A percentile compares a stretch with the other conserved stretches of the same genome.
Evolutionary conservation across 2,113 vertebrate genomes (phyloP).

Genomic region (Tachysurus fulvidraco): DNA sequence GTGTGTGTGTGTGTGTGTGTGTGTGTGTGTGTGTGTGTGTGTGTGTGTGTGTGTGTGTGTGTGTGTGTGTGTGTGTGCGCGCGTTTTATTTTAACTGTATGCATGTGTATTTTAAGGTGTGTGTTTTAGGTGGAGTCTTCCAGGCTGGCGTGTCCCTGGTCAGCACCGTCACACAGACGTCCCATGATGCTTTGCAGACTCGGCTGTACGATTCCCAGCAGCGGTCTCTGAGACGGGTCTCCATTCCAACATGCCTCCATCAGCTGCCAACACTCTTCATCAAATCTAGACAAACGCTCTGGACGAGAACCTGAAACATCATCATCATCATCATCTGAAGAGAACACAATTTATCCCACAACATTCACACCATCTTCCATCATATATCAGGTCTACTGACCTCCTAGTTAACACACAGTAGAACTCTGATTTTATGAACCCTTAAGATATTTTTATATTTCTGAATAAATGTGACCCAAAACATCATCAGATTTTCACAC

Average conservation of each 20-base stretch:
- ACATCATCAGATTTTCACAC: no score
- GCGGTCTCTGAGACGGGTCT: constrained; percentile 87
- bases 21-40: constrained; percentile 49
- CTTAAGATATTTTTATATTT: no score
- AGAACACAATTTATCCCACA: not conserved
- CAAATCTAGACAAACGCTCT: constrained; percentile 84
- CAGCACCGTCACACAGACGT: constrained; percentile 79
- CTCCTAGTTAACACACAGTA: no score
- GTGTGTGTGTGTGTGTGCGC: not conserved
- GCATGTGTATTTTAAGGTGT: not conserved
- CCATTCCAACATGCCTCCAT: constrained; percentile 98
- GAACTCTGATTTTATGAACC: no score
- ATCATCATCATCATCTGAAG: not conserved
- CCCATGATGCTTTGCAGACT: constrained; percentile 90
- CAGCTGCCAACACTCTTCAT: constrained; percentile 97
- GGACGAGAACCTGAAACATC: constrained; percentile 83
- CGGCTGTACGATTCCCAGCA: constrained; percentile 94
- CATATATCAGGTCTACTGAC: not conserved
- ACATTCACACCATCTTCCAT: not conserved
- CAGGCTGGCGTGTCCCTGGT: constrained; percentile 75
- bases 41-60: constrained; percentile 60
- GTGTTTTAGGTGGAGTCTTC: constrained; percentile 87
- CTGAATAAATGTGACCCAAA: no score
- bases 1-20: constrained; percentile 61
- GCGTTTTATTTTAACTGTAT: constrained; percentile 52